Evolutionary conservation across 1,140 invertebrate species (phyloP).

Genomic region (Megathymus violae): DNA sequence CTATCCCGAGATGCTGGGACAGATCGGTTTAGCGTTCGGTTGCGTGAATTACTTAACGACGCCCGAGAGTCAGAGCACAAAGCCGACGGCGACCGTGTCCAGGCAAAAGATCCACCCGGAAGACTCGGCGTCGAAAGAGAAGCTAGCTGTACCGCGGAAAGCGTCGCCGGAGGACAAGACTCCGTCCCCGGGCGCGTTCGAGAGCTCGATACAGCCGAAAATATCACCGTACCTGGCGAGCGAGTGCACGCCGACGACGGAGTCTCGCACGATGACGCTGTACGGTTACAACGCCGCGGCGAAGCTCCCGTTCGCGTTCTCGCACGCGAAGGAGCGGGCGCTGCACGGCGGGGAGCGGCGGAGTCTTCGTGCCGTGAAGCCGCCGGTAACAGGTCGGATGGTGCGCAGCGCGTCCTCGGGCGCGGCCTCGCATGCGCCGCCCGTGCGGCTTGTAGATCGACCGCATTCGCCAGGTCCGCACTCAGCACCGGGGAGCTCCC

Average conservation of each 20-base stretch:
- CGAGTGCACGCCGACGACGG: conserved; percentile 62
- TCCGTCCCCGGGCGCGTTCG: conserved; percentile 56
- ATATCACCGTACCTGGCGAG: conserved; percentile 70
- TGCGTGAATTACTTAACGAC: conserved; percentile 81
- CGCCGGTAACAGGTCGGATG: conserved; percentile 68
- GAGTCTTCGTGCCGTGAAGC: conserved; percentile 45
- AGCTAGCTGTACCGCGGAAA: conserved; percentile 59
- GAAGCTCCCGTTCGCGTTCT: conserved; percentile 79
- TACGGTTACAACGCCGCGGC: conserved; percentile 81
- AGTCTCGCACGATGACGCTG: conserved; percentile 63
- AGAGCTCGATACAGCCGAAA: conserved; percentile 68
- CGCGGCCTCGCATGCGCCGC: conserved; percentile 61
- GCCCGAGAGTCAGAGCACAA: conserved; percentile 47
- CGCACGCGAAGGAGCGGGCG: conserved; percentile 55
- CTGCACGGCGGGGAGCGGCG: conserved; percentile 43
- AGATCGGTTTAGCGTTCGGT: conserved; percentile 81
- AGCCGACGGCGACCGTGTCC: conserved; percentile 49
- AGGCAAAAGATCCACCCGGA: conserved; percentile 75
- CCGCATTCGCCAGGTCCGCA: conserved; percentile 65
- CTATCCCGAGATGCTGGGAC: conserved; percentile 83
- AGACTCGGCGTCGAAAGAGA: conserved; percentile 60
- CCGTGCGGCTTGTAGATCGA: conserved; percentile 58
- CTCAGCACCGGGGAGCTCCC: conserved; percentile 62
- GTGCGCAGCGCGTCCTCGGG: conserved; percentile 76
- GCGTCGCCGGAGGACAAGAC: conserved; percentile 72